Base-by-base conservation (phyloP, 1,140 invertebrate species). In the Holotrichia oblita region DNA sequence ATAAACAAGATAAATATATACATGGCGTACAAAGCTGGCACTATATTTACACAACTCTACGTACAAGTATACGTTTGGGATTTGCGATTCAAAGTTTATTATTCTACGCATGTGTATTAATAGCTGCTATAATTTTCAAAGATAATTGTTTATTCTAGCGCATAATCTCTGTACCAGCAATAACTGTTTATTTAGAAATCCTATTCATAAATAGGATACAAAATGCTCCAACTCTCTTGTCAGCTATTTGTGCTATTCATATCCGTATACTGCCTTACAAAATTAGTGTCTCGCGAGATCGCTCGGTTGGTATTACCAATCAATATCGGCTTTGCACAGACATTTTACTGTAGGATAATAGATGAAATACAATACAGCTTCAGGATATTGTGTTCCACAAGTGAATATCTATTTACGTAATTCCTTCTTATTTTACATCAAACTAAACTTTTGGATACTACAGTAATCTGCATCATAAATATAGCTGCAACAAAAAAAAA, bases 91-190 rank as follows among this genome's bases (percentile, higher is more conserved):
- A 55, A 55, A 55, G 14, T 55, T 17, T 55, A 55, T 55, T 55
- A 55, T 55, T 55, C 6, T n/a, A 17, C 48, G 14, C 14, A 17
- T 55, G n/a, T 55, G 17, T 55, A 55, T 55, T 17, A 55, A 55
- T n/a, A 55, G 48, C 48, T n/a, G 48, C 17, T 55, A 55, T 17
- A 55, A 55, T 55, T 55, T 55, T 17, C 48, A n/a, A 55, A 55
- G 7, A 55, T 55, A 55, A 55, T 55, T 55, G 14, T 55, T 55
- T 55, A 55, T 17, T 55, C 48, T 6, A 17, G 48, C 48, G 48
- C 48, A 14, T 55, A 55, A 55, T 55, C 48, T 55, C 17, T 55
- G 3, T 55, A 55, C 48, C 6, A 14, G 12, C 48, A 55, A 55
- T 55, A 55, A 55, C 48, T 3, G 48, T 55, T 17, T 55, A 44